Base-by-base conservation (phyloP, 2,888 invertebrate species). In the Nemurella pictetii region DNA sequence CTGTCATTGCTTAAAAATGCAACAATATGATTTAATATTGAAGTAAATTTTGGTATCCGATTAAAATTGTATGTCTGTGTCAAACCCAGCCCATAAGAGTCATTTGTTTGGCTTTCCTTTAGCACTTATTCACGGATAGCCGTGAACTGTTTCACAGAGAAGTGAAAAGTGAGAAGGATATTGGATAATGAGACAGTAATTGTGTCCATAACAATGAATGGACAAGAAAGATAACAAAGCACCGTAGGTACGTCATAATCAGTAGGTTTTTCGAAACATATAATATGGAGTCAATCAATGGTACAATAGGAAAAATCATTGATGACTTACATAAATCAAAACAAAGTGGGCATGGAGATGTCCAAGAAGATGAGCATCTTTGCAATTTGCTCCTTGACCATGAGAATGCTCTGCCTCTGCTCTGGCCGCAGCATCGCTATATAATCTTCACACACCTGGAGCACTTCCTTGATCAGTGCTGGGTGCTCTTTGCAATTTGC, bases 361-460 rank as follows among this genome's bases (percentile, higher is more conserved):
- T 15, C 74, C 74, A 74, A 5, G 74, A 3, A 55, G 55, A 55
- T n/a, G n/a, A 74, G 74, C 5, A n/a, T 96, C 90, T 97, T 96
- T 0, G 98, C 97, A 87, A 99, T 98, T 91, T 99, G 99, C 89
- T 99, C 98, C 90, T 99, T 99, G 55, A 99, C 93, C 87, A 98
- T 96, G 87, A 99, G 92, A 89, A 99, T 99, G 90, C 98, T 98
- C 89, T 97, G 97, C 77, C 98, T 93, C 90, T 99, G 99, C 89
- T 99, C 99, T 0, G 98, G 96, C 4, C 99, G 99, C 86, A 99
- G 91, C 93, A 98, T 94, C 0, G 97, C 95, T 87, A 99, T 99
- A 91, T 99, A 99, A 89, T 99, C 98, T 90, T 99, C 99, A 0
- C 98, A 98, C 85, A 99, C 91, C 90, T 99, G 98, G 88, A 99